These are phyloP conservation scores for Phrynosoma platyrhinos DNA, from an alignment of 2,113 vertebrate genomes.

Conservation along the genomic window DNA sequence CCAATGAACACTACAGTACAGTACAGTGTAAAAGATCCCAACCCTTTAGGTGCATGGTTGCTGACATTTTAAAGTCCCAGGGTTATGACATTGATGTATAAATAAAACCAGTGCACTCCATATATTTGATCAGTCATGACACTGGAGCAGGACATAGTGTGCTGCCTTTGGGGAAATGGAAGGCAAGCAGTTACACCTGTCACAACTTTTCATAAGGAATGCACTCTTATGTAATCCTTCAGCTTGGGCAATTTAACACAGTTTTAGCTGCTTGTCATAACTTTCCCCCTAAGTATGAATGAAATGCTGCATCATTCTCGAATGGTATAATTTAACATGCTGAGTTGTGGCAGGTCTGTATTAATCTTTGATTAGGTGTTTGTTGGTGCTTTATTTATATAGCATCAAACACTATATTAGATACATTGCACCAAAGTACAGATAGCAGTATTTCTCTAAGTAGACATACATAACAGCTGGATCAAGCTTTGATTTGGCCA, in stretches of 20 bases:
- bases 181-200: conserved; percentile 50
- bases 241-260: conserved; percentile 54
- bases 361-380: conserved; percentile 49
- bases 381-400: background rate
- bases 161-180: conserved; percentile 54
- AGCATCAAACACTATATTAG: background rate
- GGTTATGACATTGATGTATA: conserved; percentile 24
- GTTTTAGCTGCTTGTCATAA: conserved; percentile 52
- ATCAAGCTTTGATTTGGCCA: conserved; percentile 62
- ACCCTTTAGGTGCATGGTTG: conserved; percentile 14
- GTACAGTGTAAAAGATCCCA: background rate
- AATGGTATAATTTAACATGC: conserved; percentile 52
- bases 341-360: conserved; percentile 62
- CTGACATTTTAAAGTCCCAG: conserved; percentile 20
- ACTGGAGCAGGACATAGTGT: conserved; percentile 46
- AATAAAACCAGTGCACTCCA: conserved; percentile 34
- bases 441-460: conserved; percentile 64
- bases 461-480: conserved; percentile 44
- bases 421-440: conserved; percentile 22
- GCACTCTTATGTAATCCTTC: conserved; percentile 65
- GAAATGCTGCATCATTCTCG: conserved; percentile 57
- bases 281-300: conserved; percentile 56
- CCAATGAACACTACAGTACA: background rate
- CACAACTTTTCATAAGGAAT: conserved; percentile 61
- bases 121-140: conserved; percentile 33